These are phyloP conservation scores for Antheraea assamensis DNA, from an alignment of 2,888 invertebrate species.

Conservation along the genomic window DNA sequence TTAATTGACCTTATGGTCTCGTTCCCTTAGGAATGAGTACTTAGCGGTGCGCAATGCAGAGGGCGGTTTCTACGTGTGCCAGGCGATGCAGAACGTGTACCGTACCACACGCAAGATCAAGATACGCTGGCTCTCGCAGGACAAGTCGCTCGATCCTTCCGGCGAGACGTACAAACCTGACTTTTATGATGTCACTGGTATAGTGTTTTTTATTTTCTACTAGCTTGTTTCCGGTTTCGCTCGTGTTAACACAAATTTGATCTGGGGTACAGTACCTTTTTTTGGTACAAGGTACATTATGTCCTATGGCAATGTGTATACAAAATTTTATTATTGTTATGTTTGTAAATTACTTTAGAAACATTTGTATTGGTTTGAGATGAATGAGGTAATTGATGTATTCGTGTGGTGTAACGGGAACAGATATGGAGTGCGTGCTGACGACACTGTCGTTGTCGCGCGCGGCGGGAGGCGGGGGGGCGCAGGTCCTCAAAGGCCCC, in stretches of 20 bases:
- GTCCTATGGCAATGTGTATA: no score
- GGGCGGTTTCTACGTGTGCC: slow-evolving; percentile 94
- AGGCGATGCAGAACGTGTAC: slow-evolving; percentile 95
- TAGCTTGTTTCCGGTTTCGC: no score
- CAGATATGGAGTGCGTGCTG: slow-evolving; percentile 93
- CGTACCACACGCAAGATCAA: slow-evolving; percentile 92
- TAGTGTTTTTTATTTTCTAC: slow-evolving; percentile 12
- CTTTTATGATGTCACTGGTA: slow-evolving; percentile 94
- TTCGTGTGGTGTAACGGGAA: neutral
- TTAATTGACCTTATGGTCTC: neutral
- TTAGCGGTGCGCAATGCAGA: slow-evolving; percentile 95
- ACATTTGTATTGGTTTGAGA: no score
- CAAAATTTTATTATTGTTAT: no score
- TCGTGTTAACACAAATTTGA: no score
- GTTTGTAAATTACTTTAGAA: no score
- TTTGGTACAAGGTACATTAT: no score
- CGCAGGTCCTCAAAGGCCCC: slow-evolving; percentile 85
- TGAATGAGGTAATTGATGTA: neutral
- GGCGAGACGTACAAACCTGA: slow-evolving; percentile 92
- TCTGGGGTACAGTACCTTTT: no score
- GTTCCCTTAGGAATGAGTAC: slow-evolving; percentile 87
- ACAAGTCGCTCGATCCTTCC: slow-evolving; percentile 82
- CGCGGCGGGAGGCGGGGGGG: slow-evolving; percentile 84
- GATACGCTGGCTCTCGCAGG: slow-evolving; percentile 94
- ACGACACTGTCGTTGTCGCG: slow-evolving; percentile 91